phyloP scores from a whole-genome alignment of 2,888 invertebrate species.

The Mythimna impura region DNA sequence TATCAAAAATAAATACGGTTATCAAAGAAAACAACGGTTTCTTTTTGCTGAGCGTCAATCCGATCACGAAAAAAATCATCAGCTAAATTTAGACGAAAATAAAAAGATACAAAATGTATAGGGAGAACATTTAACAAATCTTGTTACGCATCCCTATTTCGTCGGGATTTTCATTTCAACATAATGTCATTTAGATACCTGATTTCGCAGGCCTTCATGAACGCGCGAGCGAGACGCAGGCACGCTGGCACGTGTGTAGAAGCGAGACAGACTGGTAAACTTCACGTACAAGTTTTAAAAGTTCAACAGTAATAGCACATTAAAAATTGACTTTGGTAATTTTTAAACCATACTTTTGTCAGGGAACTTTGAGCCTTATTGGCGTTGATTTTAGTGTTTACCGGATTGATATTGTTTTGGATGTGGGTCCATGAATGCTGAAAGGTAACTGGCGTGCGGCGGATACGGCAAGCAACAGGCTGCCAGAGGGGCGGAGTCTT shows the following conservation, averaged over 20 bases:
- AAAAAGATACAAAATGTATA: conserved; percentile 36
- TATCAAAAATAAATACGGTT: conserved; percentile 34
- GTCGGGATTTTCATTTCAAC: conserved; percentile 61
- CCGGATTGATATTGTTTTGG: conserved; percentile 69
- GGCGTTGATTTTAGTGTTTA: conserved; percentile 50
- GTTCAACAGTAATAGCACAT: conserved; percentile 64
- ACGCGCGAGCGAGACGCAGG: conserved; percentile 77
- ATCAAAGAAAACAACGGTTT: conserved; percentile 14
- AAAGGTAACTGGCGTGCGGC: conserved; percentile 83
- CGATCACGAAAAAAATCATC: conserved; percentile 22
- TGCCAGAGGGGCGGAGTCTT: conserved; percentile 82
- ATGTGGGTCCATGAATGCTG: conserved; percentile 73
- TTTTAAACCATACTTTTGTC: conserved; percentile 51
- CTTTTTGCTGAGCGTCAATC: conserved; percentile 31
- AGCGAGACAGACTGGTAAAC: conserved; percentile 70
- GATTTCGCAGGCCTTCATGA: conserved; percentile 81
- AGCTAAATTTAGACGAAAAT: conserved; percentile 25
- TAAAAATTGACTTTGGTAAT: conserved; percentile 53
- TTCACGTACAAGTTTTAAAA: conserved; percentile 71
- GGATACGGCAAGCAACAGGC: conserved; percentile 86
- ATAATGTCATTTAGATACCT: conserved; percentile 76
- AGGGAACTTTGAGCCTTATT: conserved; percentile 54
- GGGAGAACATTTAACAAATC: conserved; percentile 52
- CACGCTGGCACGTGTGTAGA: conserved; percentile 72
- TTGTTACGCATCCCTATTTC: conserved; percentile 55